Percentiles rank a stretch among this genome's conserved stretches.
Evolutionary conservation across 2,113 vertebrate genomes (phyloP).

Genomic region (Perca fluviatilis): DNA sequence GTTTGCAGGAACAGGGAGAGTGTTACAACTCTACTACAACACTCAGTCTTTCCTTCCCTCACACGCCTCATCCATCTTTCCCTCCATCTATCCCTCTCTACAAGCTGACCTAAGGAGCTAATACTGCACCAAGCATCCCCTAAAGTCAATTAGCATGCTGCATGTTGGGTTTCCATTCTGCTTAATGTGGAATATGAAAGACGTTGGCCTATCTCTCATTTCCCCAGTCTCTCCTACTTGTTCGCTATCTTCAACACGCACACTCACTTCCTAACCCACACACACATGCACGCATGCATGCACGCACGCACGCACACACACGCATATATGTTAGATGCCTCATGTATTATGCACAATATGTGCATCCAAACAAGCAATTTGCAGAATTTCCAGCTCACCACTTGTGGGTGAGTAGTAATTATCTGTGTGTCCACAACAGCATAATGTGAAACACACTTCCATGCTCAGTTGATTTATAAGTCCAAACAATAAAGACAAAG

Average conservation of each 20-base stretch:
- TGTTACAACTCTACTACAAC: conserved; percentile 9
- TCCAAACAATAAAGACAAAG: conserved; percentile 46
- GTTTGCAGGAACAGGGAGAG: conserved; percentile 68
- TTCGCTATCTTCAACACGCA: conserved; percentile 28
- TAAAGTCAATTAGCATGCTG: conserved; percentile 39
- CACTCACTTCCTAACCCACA: conserved; percentile 12
- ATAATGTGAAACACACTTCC: conserved; percentile 49
- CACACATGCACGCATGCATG: background rate
- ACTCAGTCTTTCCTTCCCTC: conserved; percentile 21
- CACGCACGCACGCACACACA: background rate
- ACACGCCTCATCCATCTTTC: conserved; percentile 49
- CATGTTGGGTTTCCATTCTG: conserved; percentile 47
- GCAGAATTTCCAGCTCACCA: conserved; percentile 63
- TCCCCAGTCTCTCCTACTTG: conserved; percentile 31
- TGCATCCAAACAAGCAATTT: conserved; percentile 70
- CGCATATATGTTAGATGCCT: conserved; percentile 53
- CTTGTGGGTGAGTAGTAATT: conserved; percentile 47
- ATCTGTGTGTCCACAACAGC: conserved; percentile 43
- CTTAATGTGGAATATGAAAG: conserved; percentile 58
- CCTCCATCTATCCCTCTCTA: conserved; percentile 27
- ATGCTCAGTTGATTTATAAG: conserved; percentile 47
- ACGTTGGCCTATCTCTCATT: conserved; percentile 32
- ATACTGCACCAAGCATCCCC: conserved; percentile 44
- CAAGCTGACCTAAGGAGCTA: conserved; percentile 49
- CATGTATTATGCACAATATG: conserved; percentile 69